Percentiles rank a stretch among this genome's conserved stretches.
Evolutionary conservation across 2,797 vertebrate genomes (phyloP).

Genomic region (Tokudaia muenninki): DNA sequence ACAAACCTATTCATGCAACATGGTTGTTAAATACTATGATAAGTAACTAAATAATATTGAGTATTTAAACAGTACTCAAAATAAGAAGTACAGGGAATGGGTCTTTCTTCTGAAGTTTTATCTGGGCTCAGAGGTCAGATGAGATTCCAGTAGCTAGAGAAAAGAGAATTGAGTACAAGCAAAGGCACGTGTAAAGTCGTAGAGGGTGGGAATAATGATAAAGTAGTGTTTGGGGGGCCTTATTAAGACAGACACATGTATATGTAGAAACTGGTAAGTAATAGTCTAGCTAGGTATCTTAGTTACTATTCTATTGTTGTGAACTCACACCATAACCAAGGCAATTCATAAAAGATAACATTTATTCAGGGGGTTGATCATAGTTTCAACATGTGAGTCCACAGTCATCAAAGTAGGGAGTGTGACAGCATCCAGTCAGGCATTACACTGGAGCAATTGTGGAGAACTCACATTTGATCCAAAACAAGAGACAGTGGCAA

Average conservation of each 20-base stretch:
- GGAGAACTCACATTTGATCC: not conserved
- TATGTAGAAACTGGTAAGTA: not conserved
- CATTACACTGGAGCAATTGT: not conserved
- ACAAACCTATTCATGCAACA: not conserved
- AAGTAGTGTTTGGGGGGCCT: not conserved
- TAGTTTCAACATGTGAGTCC: not conserved
- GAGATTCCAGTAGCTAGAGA: not conserved
- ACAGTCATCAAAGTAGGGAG: not conserved
- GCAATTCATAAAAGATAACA: not conserved
- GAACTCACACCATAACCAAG: not conserved
- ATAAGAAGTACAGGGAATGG: not conserved
- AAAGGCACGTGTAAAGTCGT: not conserved
- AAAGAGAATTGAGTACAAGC: not conserved
- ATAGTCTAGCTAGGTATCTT: not conserved
- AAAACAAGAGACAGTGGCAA: not conserved
- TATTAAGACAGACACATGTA: not conserved
- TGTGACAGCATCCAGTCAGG: not conserved
- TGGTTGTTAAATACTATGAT: conserved; percentile 23
- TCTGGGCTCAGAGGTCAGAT: not conserved
- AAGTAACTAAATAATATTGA: not conserved
- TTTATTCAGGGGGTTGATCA: not conserved
- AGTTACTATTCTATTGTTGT: not conserved
- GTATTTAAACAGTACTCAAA: conserved; percentile 36
- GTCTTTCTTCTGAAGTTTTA: not conserved
- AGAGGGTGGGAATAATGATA: not conserved